Conservation (phyloP, 1,140 invertebrate species). For the Tetramorium simillimum region DNA sequence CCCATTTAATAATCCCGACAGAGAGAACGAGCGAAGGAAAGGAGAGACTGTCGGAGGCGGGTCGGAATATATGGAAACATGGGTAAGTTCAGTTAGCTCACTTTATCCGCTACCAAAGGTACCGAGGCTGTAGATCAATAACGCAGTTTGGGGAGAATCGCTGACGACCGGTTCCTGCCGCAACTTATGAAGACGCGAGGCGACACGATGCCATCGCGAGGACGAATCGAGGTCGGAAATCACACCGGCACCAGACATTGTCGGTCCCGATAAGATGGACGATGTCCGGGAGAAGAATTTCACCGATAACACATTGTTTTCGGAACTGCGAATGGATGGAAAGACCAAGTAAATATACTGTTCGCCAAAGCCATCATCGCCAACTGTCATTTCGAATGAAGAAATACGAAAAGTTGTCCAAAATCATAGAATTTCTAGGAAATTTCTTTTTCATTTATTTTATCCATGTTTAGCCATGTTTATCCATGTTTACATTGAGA, state of each 20-base stretch:
- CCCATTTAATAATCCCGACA: constrained; percentile 72
- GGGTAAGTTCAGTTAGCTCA: constrained; percentile 57
- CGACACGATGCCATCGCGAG: not conserved
- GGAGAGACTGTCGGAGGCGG: constrained; percentile 17
- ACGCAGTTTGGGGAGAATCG: constrained; percentile 50
- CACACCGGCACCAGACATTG: constrained; percentile 18
- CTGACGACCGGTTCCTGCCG: constrained; percentile 32
- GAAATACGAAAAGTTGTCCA: not conserved
- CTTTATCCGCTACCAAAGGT: constrained; percentile 51
- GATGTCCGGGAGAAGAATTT: constrained; percentile 25
- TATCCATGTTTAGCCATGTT: too few species aligned
- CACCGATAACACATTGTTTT: constrained; percentile 49
- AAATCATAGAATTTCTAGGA: not conserved
- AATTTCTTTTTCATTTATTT: not conserved
- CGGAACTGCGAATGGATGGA: constrained; percentile 19
- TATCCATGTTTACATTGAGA: not conserved
- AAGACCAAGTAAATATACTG: not conserved
- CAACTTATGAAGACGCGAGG: constrained; percentile 36
- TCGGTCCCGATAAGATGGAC: constrained; percentile 23
- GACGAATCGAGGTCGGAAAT: constrained; percentile 50
- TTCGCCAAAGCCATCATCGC: not conserved
- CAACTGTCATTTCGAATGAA: constrained; percentile 13
- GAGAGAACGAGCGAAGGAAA: constrained; percentile 36
- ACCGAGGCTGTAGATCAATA: constrained; percentile 55
- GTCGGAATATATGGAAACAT: constrained; percentile 48